Base-by-base conservation (phyloP, 2,888 invertebrate species). In the Tachina grossa region DNA sequence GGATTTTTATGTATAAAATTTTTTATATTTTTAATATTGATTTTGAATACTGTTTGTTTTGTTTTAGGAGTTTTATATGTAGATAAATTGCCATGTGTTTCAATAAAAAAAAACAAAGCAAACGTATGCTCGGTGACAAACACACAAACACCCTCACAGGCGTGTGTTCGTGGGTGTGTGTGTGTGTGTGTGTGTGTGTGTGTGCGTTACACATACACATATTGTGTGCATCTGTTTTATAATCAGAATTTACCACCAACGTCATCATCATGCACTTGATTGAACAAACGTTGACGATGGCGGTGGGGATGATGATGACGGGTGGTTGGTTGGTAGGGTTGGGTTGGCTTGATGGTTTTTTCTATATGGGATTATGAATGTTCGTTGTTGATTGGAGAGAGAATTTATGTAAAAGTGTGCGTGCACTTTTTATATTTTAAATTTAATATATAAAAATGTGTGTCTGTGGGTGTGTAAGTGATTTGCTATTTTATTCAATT, bases 201-300 rank as follows among this genome's bases (percentile, higher is more conserved):
- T 31, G 31, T 66, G 16, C 49, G 71, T 71, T 10, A 31, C 45
- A 22, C 31, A n/a, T n/a, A 71, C 74, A 76, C 65, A 68, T 72
- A 49, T 47, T 57, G 49, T 61, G 65, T 66, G 72, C 84, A 86
- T 86, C 76, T 80, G 82, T 84, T 84, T 85, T 78, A 78, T 82
- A 78, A 85, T 82, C 77, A 51, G 51, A 85, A 82, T 75, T n/a
- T 81, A 68, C 81, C 55, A 53, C 63, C 66, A 71, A 19, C 63
- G 41, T 63, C 47, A 63, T 53, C 61, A 72, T 57, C 75, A 55
- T 72, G 68, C 74, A 76, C 57, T 76, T 69, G 19, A 71, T 76
- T 69, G 19, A 71, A 47, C 45, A 65, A 68, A 65, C 31, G 39
- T 13, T 69, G 19, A 45, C 47, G 51, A 51, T 51, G 59, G 9